A percentile compares a stretch with the other conserved stretches of the same genome.
These are phyloP conservation scores for Drosophila emarginata DNA, from an alignment of 2,888 invertebrate genomes.

Conservation along the genomic window DNA sequence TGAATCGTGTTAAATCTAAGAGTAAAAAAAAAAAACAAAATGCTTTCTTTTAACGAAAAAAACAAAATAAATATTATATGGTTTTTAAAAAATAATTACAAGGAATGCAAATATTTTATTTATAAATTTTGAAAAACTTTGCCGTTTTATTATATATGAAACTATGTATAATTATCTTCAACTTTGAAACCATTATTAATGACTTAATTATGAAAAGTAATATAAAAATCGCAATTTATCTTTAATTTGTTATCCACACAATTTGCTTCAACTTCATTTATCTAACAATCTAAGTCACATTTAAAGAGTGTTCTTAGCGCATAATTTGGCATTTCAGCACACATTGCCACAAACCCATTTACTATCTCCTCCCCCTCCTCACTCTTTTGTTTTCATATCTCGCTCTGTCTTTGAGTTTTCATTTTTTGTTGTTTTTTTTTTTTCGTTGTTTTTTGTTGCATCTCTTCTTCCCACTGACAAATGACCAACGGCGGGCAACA, in stretches of 20 bases:
- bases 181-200: no score
- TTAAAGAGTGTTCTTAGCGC: neutral
- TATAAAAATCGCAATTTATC: no score
- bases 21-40: no score
- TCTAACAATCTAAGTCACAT: neutral
- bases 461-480: slow-evolving; percentile 40
- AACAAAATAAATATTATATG: neutral
- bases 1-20: no score
- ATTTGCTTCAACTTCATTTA: neutral
- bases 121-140: no score
- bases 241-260: neutral
- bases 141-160: no score
- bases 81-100: neutral
- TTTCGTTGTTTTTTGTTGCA: slow-evolving; percentile 5
- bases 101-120: no score
- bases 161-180: no score
- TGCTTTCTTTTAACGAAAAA: neutral
- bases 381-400: neutral
- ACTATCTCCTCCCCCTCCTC: neutral
- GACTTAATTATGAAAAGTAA: no score
- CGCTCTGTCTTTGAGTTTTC: slow-evolving; percentile 9
- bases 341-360: slow-evolving; percentile 10
- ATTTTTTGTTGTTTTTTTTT: slow-evolving; percentile 9
- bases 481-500: slow-evolving; percentile 45
- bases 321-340: neutral